phyloP scores from a whole-genome alignment of 2,888 invertebrate genomes.

The Deilephila elpenor region DNA sequence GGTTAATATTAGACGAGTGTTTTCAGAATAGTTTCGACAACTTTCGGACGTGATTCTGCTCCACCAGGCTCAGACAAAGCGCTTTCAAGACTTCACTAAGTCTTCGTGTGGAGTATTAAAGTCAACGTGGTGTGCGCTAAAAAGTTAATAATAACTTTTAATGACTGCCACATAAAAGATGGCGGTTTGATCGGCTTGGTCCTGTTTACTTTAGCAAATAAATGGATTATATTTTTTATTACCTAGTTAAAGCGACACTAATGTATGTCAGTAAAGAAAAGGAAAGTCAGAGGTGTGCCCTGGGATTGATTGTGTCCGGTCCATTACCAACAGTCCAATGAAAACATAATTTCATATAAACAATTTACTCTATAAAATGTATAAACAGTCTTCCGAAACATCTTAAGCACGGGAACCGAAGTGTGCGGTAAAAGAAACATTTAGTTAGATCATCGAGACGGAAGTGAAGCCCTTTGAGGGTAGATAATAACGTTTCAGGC shows the following conservation, averaged over 20 bases:
- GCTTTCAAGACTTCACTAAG: slow-evolving; percentile 60
- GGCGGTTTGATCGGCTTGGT: neutral
- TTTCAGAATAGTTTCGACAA: slow-evolving; percentile 48
- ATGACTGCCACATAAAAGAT: slow-evolving; percentile 32
- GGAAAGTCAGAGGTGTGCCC: no score
- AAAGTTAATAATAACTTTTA: slow-evolving; percentile 61
- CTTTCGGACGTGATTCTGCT: slow-evolving; percentile 51
- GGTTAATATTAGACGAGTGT: slow-evolving; percentile 38
- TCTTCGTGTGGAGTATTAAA: slow-evolving; percentile 60
- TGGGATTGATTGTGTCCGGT: no score
- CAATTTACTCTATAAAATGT: neutral
- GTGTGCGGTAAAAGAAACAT: slow-evolving; percentile 66
- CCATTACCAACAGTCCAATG: no score
- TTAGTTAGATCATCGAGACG: slow-evolving; percentile 68
- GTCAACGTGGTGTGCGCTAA: slow-evolving; percentile 56
- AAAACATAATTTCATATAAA: neutral
- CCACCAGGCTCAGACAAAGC: slow-evolving; percentile 58
- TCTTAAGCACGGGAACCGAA: slow-evolving; percentile 33
- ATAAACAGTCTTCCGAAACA: slow-evolving; percentile 5
- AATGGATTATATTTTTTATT: no score
- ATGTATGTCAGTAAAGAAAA: no score
- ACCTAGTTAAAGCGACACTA: no score
- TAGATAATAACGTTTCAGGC: slow-evolving; percentile 78
- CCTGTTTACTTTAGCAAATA: neutral
- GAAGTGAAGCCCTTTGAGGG: slow-evolving; percentile 76